Base-by-base conservation (phyloP, 1,140 invertebrate genomes). In the Cyphomyrmex costatus region DNA sequence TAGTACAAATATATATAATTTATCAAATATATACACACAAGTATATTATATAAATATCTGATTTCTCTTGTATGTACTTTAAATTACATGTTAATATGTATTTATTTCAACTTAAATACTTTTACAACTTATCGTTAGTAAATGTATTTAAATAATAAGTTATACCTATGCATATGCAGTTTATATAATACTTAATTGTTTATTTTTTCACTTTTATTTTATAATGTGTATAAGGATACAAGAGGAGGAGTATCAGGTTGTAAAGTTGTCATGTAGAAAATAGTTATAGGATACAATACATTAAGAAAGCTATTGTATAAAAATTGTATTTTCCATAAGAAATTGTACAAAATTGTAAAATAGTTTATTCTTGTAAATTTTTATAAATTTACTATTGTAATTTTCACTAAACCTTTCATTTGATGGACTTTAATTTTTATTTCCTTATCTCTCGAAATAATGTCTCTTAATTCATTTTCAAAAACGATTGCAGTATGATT, bases 401-500 rank as follows among this genome's bases (percentile, higher is more conserved):
- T 79, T 82, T 82, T 89, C 7, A 92, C 85, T 53, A 93, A 85
- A 79, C 88, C 89, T 71, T 88, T 88, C 83, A 91, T 89, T 80
- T 93, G 91, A 1, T 91, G 87, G 63, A 93, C 68, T 89, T 92
- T 92, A 70, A 94, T 86, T 58, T 77, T 80, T 27, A 94, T 56
- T 71, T 92, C 82, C 7, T 90, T 74, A 63, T 83, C 73, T 88
- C 88, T 68, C 33, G 79, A 56, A 51, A 89, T 82, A 63, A 77
- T 85, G 27, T 88, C 76, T 78, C 86, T 79, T 0, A 93, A 73
- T 51, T 92, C 89, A 53, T 92, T 85, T 74, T 93, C 86, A 30
- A 94, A 79, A 33, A 94, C 61, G 74, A 94, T 87, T 30, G 92
- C 93, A 6, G 86, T 93, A 66, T 93, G 93, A 91, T 94, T 94